Evolutionary conservation across 2,113 vertebrate genomes (phyloP), one percentile per base, ranked within the genome.

Genomic region (Anseranas semipalmata): DNA sequence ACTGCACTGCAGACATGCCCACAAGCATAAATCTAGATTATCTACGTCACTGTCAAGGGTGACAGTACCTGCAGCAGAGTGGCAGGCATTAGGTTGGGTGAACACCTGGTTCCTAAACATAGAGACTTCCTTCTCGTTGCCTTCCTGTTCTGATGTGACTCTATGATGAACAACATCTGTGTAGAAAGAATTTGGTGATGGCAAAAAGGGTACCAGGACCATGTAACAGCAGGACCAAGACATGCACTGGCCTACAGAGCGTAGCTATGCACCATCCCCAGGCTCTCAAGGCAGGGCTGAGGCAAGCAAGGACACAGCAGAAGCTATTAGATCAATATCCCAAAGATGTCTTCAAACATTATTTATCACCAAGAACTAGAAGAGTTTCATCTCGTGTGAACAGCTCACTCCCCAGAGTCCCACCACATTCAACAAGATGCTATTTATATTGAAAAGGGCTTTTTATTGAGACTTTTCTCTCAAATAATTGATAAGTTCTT

Each of bases 401-500:
- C 67, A 67, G 65, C 41, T 96, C n/a, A 6, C 70, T 95, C 87
- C 89, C 43, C 70, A 76, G 43, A 73, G 84, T 96, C 94, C 53
- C 86, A 93, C 58, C 74, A 52, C 91, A 17, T 37, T 19, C 68
- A 90, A 32, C 68, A 93, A 71, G 28, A 50, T 16, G 2, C 48
- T 95, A 91, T 80, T 94, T 95, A 46, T 77, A 67, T 32, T 85
- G 63, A 59, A 73, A 79, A 93, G 53, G 22, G 48, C 4, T 65
- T 87, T 91, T 66, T 93, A 96, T 95, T 91, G 77, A 95, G 92
- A 95, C 81, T 87, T 65, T 85, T 39, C 63, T 93, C 74, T 74
- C 94, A 95, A 96, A 95, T 82, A 90, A 93, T 91, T 95, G 96
- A 96, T 97, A 97, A 96, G 62, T 70, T 92, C 33, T 58, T 63